Base-by-base conservation (phyloP, 1,140 invertebrate genomes). In the Nautilus pompilius region DNA sequence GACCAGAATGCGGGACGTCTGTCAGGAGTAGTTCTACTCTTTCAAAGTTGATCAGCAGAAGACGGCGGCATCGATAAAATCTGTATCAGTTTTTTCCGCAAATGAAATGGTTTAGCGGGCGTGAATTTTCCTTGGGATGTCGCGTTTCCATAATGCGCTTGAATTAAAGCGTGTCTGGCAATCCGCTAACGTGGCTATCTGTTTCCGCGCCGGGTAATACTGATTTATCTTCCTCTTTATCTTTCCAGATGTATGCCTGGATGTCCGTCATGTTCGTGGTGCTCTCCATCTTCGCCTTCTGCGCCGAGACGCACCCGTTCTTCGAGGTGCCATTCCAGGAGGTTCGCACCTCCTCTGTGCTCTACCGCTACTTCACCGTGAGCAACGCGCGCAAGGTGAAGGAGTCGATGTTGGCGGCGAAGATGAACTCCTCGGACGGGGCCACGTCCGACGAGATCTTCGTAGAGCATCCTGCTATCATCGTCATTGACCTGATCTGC, bases 201-300 rank as follows among this genome's bases (percentile, higher is more conserved):
- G n/a, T n/a, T n/a, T n/a, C n/a, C n/a, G n/a, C n/a, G n/a, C n/a
- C n/a, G n/a, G n/a, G n/a, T n/a, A n/a, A n/a, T n/a, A n/a, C n/a
- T 24, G 20, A n/a, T 13, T 45, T 3, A 3, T 58, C n/a, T 36
- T 46, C 17, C 60, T 28, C 60, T 68, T 54, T 61, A 55, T 48
- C 34, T 8, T 69, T 73, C 68, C 72, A 80, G 78, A 66, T 71
- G 1, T 80, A 80, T 62, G 75, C 78, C 22, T 76, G 75, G 74
- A 60, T 79, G 13, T 80, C 77, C 20, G 76, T 76, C 36, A 70
- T 78, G 45, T 76, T 80, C 63, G 76, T 80, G 45, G 72, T 77
- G 58, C 26, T 79, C n/a, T 80, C 78, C 30, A 79, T 80, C 29
- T 78, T 79, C 56, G 74, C 74, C 13, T 78, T 80, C 67, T 77